These are phyloP conservation scores for Acanthochromis polyacanthus DNA, from an alignment of 2,113 vertebrate species.

Conservation along the genomic window DNA sequence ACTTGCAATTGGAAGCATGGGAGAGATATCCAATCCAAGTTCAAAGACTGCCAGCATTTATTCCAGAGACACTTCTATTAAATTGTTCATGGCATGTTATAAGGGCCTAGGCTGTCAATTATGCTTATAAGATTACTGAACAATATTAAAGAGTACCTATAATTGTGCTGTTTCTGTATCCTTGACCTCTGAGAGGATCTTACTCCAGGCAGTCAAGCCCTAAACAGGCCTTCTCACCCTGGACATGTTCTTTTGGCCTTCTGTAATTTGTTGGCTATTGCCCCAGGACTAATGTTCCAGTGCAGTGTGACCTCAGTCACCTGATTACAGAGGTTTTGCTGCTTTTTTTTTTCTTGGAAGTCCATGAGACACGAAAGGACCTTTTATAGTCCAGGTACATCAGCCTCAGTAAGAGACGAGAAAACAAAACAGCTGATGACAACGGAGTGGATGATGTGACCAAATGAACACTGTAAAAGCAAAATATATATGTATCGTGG, in stretches of 20 bases:
- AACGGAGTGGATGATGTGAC: constrained; percentile 13
- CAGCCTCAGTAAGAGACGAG: neutral
- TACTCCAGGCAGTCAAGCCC: constrained; percentile 12
- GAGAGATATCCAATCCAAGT: constrained; percentile 29
- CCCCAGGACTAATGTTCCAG: constrained; percentile 58
- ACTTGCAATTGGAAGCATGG: constrained; percentile 29
- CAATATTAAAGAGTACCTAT: neutral
- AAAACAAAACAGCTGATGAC: neutral
- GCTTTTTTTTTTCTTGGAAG: constrained; percentile 42
- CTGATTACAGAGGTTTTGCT: constrained; percentile 38
- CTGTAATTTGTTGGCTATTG: constrained; percentile 41
- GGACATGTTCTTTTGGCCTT: constrained; percentile 17
- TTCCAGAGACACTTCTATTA: neutral
- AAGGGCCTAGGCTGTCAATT: constrained; percentile 14
- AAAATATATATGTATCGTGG: neutral
- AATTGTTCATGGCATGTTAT: neutral
- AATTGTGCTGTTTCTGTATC: neutral
- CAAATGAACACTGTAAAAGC: constrained; percentile 7
- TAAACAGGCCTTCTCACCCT: constrained; percentile 7
- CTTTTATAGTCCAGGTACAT: constrained; percentile 9
- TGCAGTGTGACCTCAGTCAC: constrained; percentile 50
- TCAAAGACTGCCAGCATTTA: constrained; percentile 1
- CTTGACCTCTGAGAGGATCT: neutral
- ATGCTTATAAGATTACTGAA: neutral
- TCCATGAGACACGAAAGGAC: constrained; percentile 6